phyloP scores from a whole-genome alignment of 1,140 invertebrate genomes.

The Popillia japonica region DNA sequence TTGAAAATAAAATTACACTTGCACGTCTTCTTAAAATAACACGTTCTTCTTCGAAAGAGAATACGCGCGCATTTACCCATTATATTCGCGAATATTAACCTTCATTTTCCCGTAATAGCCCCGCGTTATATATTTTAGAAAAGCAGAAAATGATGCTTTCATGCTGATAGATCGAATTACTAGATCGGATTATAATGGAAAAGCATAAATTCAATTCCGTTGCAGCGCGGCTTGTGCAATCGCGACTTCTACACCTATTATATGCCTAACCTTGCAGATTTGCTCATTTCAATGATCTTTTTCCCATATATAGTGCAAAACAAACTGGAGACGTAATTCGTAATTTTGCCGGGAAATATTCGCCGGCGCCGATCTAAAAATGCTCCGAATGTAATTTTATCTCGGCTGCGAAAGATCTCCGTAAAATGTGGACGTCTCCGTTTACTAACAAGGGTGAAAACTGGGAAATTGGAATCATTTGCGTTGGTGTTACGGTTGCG shows the following conservation, averaged over 20 bases:
- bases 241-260: not conserved
- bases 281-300: not conserved
- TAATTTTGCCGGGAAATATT: not conserved
- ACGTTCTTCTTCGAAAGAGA: constrained; percentile 2
- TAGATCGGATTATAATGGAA: not conserved
- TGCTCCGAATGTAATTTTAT: not conserved
- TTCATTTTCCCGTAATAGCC: not conserved
- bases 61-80: not conserved
- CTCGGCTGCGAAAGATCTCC: not conserved
- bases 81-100: not conserved
- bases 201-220: not conserved
- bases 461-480: not conserved
- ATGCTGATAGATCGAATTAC: not conserved
- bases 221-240: not conserved
- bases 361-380: not conserved
- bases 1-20: not conserved
- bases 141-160: too few relatives aligned
- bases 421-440: not conserved
- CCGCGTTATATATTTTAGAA: not conserved
- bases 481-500: constrained; percentile 2
- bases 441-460: not conserved
- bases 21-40: not conserved
- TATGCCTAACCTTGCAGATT: not conserved
- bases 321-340: constrained; percentile 4
- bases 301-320: constrained; percentile 1